These are phyloP conservation scores for Anniella stebbinsi DNA, from an alignment of 2,797 vertebrate genomes.

Conservation along the genomic window DNA sequence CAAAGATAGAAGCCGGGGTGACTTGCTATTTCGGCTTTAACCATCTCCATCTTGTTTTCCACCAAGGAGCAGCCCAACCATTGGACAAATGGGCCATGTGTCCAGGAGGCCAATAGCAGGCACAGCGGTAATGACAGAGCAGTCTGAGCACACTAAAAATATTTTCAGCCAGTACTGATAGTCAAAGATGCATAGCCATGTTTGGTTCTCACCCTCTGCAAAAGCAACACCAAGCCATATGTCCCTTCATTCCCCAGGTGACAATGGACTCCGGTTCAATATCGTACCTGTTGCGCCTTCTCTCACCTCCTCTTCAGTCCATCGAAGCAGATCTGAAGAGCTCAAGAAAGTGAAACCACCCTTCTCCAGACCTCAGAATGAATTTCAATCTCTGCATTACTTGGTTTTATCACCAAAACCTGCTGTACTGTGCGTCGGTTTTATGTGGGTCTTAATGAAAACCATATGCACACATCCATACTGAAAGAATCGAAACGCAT, in stretches of 20 bases:
- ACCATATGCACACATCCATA: conserved; percentile 75
- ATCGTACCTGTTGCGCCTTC: conserved; percentile 48
- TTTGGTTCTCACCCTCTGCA: not conserved
- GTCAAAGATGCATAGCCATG: conserved; percentile 43
- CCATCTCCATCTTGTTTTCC: conserved; percentile 40
- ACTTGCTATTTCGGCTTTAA: conserved; percentile 71
- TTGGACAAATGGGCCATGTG: too few species aligned
- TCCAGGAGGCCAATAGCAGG: too few species aligned
- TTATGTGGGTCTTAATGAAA: conserved; percentile 78
- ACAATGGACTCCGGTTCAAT: conserved; percentile 14
- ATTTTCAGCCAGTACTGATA: conserved; percentile 51
- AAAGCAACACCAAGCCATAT: not conserved
- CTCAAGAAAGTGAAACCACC: conserved; percentile 61
- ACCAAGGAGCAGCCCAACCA: not conserved
- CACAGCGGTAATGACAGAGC: not conserved
- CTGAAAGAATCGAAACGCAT: conserved; percentile 73
- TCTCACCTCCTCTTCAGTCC: conserved; percentile 39
- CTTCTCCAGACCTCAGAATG: conserved; percentile 66
- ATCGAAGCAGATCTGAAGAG: conserved; percentile 22
- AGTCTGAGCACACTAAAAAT: not conserved
- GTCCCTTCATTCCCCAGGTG: conserved; percentile 24
- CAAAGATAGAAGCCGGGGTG: conserved; percentile 31
- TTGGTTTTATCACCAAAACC: conserved; percentile 72
- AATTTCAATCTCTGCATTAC: conserved; percentile 65
- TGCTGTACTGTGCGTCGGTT: conserved; percentile 74